phyloP scores from a whole-genome alignment of 2,797 vertebrate species.

The Acridotheres tristis region DNA sequence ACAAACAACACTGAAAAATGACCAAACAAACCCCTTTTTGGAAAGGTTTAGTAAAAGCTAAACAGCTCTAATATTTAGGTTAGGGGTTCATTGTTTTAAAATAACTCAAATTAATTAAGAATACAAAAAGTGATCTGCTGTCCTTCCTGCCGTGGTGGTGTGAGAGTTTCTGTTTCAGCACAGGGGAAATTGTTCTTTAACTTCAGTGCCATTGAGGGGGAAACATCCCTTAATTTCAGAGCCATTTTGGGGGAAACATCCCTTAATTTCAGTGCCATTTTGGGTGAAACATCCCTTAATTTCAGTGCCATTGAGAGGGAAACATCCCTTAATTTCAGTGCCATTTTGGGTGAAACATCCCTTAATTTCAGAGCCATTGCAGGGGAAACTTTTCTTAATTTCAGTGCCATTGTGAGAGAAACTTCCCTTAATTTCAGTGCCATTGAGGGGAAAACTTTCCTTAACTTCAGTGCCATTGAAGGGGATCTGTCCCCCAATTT shows the following conservation, averaged over 20 bases:
- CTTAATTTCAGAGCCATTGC: too few relatives aligned
- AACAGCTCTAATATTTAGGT: background rate
- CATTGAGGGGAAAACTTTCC: accelerated
- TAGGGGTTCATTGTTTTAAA: background rate
- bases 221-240: background rate
- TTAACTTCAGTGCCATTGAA: too few relatives aligned
- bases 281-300: too few relatives aligned
- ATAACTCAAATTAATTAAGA: background rate
- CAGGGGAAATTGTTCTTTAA: background rate
- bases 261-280: background rate
- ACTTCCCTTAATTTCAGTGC: background rate
- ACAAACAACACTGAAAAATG: background rate
- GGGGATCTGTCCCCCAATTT: too few relatives aligned
- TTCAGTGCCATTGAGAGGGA: accelerated
- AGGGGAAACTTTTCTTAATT: background rate
- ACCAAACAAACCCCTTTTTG: background rate
- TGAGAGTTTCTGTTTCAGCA: background rate
- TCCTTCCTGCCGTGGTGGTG: background rate
- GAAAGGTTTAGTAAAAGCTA: background rate
- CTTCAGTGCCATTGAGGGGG: background rate
- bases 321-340: background rate
- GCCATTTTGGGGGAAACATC: too few relatives aligned
- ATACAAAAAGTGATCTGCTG: background rate
- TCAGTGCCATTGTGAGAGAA: background rate
- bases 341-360: too few relatives aligned